A percentile compares a stretch with the other conserved stretches of the same genome.
Conservation (phyloP, 2,797 vertebrate genomes). For the Pangasius sanitwongsei region DNA sequence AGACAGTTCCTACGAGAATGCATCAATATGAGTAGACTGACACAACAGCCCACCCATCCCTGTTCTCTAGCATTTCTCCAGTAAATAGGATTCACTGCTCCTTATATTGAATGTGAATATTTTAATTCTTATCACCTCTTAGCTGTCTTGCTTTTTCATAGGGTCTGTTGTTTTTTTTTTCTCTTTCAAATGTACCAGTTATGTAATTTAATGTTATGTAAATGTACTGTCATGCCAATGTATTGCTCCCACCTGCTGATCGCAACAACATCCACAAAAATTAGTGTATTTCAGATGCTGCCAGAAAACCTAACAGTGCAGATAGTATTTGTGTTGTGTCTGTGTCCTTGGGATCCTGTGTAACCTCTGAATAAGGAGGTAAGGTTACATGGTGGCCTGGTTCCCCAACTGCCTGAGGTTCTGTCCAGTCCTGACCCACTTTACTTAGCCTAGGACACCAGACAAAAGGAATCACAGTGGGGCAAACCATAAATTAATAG, state of each 20-base stretch:
- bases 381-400: slow-evolving; percentile 38
- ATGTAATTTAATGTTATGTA: background rate
- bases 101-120: background rate
- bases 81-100: background rate
- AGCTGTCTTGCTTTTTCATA: background rate
- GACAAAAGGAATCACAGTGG: background rate
- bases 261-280: background rate
- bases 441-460: slow-evolving; percentile 24
- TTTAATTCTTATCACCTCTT: background rate
- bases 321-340: background rate
- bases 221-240: background rate
- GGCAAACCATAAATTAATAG: background rate
- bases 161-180: background rate
- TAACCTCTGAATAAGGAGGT: slow-evolving; percentile 27
- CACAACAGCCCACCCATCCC: background rate
- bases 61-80: background rate
- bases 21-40: background rate
- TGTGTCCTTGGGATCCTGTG: slow-evolving; percentile 27
- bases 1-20: background rate
- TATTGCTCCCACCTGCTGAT: background rate
- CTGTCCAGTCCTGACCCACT: slow-evolving; percentile 31
- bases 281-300: background rate
- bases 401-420: slow-evolving; percentile 43
- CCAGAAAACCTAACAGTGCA: background rate
- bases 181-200: background rate